Conservation (phyloP, 2,888 invertebrate species). For the Clusia tigrina region DNA sequence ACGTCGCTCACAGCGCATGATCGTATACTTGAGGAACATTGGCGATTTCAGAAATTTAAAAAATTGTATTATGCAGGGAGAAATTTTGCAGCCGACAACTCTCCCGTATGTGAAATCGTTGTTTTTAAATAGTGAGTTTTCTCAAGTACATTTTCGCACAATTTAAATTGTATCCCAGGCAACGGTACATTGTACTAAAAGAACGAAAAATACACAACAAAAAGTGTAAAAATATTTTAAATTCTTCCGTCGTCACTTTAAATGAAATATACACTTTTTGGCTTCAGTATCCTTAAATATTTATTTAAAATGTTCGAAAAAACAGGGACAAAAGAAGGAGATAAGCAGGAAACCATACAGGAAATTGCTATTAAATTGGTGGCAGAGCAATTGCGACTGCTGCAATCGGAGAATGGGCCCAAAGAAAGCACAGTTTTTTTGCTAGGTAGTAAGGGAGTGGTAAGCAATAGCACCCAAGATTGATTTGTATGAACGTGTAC, state of each 20-base stretch:
- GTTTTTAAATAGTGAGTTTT: too few relatives aligned
- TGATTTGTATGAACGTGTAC: not conserved
- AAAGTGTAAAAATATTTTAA: not conserved
- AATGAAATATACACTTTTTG: not conserved
- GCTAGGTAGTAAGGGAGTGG: constrained; percentile 73
- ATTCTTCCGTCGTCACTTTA: not conserved
- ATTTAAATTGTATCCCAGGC: not conserved
- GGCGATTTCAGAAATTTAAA: too few relatives aligned
- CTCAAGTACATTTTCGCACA: too few relatives aligned
- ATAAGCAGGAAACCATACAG: constrained; percentile 63
- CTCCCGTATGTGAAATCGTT: too few relatives aligned
- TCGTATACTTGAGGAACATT: too few relatives aligned
- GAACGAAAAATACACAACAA: not conserved
- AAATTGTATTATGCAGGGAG: too few relatives aligned
- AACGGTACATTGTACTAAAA: not conserved
- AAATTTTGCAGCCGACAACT: too few relatives aligned
- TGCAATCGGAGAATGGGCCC: constrained; percentile 57
- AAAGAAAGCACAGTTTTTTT: constrained; percentile 70
- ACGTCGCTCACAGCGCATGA: too few relatives aligned
- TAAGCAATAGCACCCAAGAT: constrained; percentile 62
- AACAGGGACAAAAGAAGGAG: constrained; percentile 32
- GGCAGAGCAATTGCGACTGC: constrained; percentile 59
- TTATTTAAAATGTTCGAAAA: constrained; percentile 46
- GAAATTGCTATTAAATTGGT: constrained; percentile 68
- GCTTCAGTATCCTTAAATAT: constrained; percentile 35